A percentile compares a stretch with the other conserved stretches of the same genome.
These are phyloP conservation scores for Chloroceryle inda DNA, from an alignment of 2,797 vertebrate species.

Conservation along the genomic window DNA sequence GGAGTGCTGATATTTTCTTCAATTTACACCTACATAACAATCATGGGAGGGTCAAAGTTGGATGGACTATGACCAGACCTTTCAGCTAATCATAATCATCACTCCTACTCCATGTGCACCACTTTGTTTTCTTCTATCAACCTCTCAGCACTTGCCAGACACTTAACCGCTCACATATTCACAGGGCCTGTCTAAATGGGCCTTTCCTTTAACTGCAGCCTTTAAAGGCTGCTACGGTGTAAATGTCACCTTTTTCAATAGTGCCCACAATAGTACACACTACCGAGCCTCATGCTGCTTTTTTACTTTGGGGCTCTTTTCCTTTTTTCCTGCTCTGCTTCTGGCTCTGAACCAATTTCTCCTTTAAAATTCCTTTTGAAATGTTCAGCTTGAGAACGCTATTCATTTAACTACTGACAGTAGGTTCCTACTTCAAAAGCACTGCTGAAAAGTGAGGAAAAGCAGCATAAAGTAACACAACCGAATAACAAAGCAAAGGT, in stretches of 20 bases:
- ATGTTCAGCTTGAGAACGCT: conserved; percentile 5
- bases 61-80: not conserved
- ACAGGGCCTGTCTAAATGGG: not conserved
- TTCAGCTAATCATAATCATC: not conserved
- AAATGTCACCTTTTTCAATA: not conserved
- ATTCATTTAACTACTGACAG: conserved; percentile 19
- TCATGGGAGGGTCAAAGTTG: not conserved
- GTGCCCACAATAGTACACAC: not conserved
- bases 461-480: not conserved
- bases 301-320: not conserved
- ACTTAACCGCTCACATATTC: not conserved
- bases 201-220: not conserved
- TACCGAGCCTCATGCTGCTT: not conserved
- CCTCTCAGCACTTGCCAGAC: not conserved
- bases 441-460: not conserved
- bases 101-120: not conserved
- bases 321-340: not conserved
- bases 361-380: conserved; percentile 42
- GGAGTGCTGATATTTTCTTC: not conserved
- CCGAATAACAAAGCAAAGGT: not conserved
- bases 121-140: not conserved
- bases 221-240: not conserved
- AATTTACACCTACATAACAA: not conserved
- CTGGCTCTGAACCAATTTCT: not conserved
- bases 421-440: not conserved